Conservation (phyloP, 2,888 invertebrate genomes). For the Rhodophaea formosa region DNA sequence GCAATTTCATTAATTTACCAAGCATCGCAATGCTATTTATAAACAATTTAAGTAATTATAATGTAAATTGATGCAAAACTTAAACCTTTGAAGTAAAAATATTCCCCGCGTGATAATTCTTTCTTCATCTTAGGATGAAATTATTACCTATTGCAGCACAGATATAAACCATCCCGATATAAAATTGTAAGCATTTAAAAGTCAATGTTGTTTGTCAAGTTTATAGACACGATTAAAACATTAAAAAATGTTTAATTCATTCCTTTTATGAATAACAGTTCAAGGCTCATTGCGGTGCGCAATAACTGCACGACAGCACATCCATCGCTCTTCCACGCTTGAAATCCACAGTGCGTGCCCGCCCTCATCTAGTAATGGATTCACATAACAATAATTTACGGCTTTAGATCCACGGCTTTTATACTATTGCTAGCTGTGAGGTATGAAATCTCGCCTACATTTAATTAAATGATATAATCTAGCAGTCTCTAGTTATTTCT, state of each 20-base stretch:
- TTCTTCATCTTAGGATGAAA: too few relatives aligned
- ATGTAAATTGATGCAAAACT: too few relatives aligned
- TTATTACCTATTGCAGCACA: too few relatives aligned
- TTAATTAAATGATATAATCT: neutral
- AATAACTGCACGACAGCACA: slow-evolving; percentile 7
- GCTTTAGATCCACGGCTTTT: slow-evolving; percentile 1
- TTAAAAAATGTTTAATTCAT: neutral
- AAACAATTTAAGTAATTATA: too few relatives aligned
- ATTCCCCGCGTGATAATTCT: too few relatives aligned
- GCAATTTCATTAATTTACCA: too few relatives aligned
- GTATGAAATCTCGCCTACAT: neutral
- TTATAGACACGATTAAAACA: neutral
- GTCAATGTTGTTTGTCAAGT: neutral
- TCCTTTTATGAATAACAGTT: neutral
- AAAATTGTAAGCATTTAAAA: neutral
- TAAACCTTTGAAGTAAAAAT: too few relatives aligned
- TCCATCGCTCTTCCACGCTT: slow-evolving; percentile 10
- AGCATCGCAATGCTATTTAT: too few relatives aligned
- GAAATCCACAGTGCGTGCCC: slow-evolving; percentile 11
- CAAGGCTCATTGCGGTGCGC: slow-evolving; percentile 5
- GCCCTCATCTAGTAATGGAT: slow-evolving; percentile 18
- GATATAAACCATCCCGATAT: too few relatives aligned
- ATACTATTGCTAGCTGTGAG: neutral
- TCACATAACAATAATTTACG: slow-evolving; percentile 14
- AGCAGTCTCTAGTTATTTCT: too few relatives aligned